These are phyloP conservation scores for Orestias chungarensis DNA, from an alignment of 2,797 vertebrate genomes.

Conservation along the genomic window DNA sequence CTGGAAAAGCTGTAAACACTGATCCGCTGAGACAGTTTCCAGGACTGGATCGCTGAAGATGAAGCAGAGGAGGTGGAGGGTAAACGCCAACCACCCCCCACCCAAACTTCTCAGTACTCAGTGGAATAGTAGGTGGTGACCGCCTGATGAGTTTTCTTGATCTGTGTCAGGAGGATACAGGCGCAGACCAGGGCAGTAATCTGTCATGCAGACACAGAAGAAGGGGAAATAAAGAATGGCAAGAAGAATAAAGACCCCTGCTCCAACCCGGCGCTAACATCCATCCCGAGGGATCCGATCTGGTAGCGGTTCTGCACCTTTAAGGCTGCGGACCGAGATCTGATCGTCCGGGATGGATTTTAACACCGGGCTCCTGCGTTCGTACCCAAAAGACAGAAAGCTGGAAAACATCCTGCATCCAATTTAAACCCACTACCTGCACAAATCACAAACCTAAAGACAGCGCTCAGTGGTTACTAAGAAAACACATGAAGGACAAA, in stretches of 20 bases:
- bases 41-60: slow-evolving; percentile 12
- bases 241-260: slow-evolving; percentile 3
- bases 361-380: not conserved
- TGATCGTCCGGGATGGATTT: not conserved
- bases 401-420: not conserved
- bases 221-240: slow-evolving; percentile 34
- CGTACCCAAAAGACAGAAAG: not conserved
- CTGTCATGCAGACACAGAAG: slow-evolving; percentile 50
- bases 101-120: slow-evolving; percentile 48
- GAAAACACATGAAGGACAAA: slow-evolving; percentile 7
- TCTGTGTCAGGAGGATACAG: slow-evolving; percentile 42
- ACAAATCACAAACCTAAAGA: not conserved
- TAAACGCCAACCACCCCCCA: not conserved
- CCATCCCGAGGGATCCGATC: not conserved
- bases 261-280: not conserved
- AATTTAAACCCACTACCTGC: slow-evolving; percentile 3
- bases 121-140: not conserved
- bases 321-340: not conserved
- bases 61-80: not conserved
- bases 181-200: slow-evolving; percentile 57
- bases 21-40: slow-evolving; percentile 12
- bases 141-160: slow-evolving; percentile 40
- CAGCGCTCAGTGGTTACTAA: not conserved
- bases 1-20: slow-evolving; percentile 16
- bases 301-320: not conserved